These are phyloP conservation scores for Tokudaia muenninki DNA, from an alignment of 2,797 vertebrate genomes.

Conservation along the genomic window DNA sequence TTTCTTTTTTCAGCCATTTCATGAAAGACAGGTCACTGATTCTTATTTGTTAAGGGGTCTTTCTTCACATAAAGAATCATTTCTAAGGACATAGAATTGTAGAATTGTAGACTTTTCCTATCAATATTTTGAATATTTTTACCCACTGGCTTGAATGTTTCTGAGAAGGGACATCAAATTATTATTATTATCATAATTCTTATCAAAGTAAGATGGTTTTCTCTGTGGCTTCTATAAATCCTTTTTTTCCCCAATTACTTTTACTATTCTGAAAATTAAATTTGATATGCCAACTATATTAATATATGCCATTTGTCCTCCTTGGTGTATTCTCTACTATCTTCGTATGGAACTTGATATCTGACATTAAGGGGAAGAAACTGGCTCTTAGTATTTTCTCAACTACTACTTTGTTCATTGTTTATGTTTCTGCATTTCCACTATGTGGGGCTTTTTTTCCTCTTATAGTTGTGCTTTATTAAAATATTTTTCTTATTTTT, in stretches of 20 bases:
- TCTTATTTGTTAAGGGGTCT: not conserved
- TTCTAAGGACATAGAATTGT: not conserved
- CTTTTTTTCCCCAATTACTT: not conserved
- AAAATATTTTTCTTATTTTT: not conserved
- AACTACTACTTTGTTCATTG: not conserved
- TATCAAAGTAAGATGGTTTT: not conserved
- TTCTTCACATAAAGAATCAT: not conserved
- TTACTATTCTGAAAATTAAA: not conserved
- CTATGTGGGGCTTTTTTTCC: not conserved
- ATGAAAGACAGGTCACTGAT: not conserved
- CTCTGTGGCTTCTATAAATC: not conserved
- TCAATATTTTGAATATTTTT: constrained; percentile 30
- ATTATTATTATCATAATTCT: not conserved
- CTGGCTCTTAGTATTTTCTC: not conserved
- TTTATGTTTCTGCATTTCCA: not conserved
- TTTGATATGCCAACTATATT: not conserved
- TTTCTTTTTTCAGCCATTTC: not conserved
- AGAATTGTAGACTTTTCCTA: not conserved
- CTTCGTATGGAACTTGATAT: not conserved
- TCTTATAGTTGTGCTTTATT: not conserved
- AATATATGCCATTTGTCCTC: not conserved
- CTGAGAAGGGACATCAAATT: not conserved
- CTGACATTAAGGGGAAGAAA: not conserved
- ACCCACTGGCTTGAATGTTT: not conserved
- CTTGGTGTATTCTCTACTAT: not conserved